Conservation (phyloP, 2,113 vertebrate species). For the Microcebus tavaratra region DNA sequence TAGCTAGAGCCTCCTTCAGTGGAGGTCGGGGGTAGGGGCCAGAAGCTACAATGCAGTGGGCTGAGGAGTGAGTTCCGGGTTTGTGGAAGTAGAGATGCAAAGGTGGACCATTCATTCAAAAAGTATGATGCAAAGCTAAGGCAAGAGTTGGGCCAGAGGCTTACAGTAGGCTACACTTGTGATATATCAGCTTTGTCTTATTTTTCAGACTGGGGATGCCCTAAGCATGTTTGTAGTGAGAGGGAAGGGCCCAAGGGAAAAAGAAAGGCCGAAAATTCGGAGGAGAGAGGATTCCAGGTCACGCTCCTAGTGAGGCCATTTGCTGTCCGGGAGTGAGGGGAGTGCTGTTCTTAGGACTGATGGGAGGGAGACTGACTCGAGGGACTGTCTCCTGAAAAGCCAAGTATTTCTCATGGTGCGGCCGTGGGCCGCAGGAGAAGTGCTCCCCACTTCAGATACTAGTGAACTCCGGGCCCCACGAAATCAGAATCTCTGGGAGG, state of each 20-base stretch:
- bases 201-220: neutral
- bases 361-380: neutral
- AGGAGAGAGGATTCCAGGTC: neutral
- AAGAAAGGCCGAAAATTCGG: neutral
- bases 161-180: neutral
- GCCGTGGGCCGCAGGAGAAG: fast-evolving
- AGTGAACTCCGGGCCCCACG: neutral
- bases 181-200: neutral
- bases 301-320: neutral
- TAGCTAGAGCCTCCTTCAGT: neutral
- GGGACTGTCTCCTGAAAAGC: neutral
- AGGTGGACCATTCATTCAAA: neutral
- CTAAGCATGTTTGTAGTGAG: neutral
- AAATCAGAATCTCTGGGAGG: neutral
- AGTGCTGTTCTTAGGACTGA: neutral
- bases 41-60: neutral
- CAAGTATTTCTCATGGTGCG: neutral
- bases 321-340: neutral
- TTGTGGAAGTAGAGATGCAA: neutral
- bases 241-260: neutral
- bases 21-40: neutral
- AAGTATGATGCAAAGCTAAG: neutral
- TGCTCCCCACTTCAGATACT: fast-evolving
- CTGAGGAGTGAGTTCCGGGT: neutral
- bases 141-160: neutral